Percentiles rank a stretch among this genome's conserved stretches.
Conservation (phyloP, 2,797 vertebrate genomes). For the Sitta carolinensis region DNA sequence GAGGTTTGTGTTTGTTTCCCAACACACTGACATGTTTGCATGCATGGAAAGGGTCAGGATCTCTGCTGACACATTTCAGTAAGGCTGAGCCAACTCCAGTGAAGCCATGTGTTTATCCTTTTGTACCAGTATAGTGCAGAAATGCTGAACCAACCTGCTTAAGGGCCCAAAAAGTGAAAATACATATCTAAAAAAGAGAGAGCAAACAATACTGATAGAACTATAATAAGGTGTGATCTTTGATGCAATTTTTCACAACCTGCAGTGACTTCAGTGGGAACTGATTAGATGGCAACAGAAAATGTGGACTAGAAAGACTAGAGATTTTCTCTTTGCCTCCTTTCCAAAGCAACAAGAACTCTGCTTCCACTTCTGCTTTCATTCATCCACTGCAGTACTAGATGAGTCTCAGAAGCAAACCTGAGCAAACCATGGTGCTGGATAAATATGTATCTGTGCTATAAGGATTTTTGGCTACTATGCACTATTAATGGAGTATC, state of each 20-base stretch:
- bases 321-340: not conserved
- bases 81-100: not conserved
- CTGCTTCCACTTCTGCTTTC: conserved; percentile 19
- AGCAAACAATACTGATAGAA: not conserved
- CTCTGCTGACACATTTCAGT: not conserved
- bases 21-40: not conserved
- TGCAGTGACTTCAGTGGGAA: not conserved
- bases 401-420: not conserved
- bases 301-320: not conserved
- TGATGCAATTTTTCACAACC: not conserved
- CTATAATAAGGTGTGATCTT: not conserved
- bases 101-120: not conserved
- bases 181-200: not conserved
- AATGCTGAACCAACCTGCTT: not conserved
- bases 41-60: not conserved
- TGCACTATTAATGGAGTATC: not conserved
- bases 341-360: conserved; percentile 21
- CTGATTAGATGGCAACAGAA: not conserved
- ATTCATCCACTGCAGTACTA: not conserved
- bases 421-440: not conserved
- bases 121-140: not conserved
- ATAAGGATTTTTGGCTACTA: not conserved
- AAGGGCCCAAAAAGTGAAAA: not conserved
- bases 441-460: not conserved
- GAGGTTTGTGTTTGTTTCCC: not conserved